Base-by-base conservation (phyloP, 2,797 vertebrate species). In the Anniella stebbinsi region DNA sequence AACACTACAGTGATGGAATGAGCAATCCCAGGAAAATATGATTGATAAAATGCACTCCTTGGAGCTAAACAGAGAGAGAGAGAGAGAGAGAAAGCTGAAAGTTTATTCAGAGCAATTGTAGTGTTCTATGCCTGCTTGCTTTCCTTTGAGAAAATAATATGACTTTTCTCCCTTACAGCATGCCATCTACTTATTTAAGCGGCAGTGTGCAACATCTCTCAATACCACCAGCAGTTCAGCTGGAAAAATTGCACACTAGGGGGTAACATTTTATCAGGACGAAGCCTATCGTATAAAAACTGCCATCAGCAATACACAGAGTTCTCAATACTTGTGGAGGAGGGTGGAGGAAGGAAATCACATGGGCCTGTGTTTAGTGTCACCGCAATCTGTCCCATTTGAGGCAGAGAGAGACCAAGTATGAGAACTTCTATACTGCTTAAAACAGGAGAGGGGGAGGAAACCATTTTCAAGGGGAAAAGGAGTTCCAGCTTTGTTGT, bases 191-290 rank as follows among this genome's bases (percentile, higher is more conserved):
- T 97, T 97, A 96, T 95, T 96, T 95, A 97, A 97, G 95, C 94
- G 96, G 95, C 94, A 95, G 94, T 95, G 95, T 92, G 93, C 95
- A 93, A 94, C 94, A 95, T 96, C 96, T 97, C 96, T 96, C 93
- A 94, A 97, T 97, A 95, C 95, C 92, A 94, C 92, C 92, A 96
- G 93, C 92, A 97, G 93, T 91, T 97, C 89, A 90, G 94, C 87
- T 95, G 96, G 95, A 94, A 95, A 97, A 96, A 96, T 90, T 95
- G 96, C 96, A 95, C 96, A 97, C 95, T 92, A 88, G 94, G 96
- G 97, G 97, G 94, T 96, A 96, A 97, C 97, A 97, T 96, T 96
- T 96, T 98, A 97, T 97, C 96, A 97, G 97, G 96, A 98, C 97
- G 97, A 97, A 98, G 96, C 96, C 97, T 97, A 96, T 97, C 97